A percentile compares a stretch with the other conserved stretches of the same genome.
Evolutionary conservation across 1,140 invertebrate species (phyloP).

Genomic region (Aphidius ervi): DNA sequence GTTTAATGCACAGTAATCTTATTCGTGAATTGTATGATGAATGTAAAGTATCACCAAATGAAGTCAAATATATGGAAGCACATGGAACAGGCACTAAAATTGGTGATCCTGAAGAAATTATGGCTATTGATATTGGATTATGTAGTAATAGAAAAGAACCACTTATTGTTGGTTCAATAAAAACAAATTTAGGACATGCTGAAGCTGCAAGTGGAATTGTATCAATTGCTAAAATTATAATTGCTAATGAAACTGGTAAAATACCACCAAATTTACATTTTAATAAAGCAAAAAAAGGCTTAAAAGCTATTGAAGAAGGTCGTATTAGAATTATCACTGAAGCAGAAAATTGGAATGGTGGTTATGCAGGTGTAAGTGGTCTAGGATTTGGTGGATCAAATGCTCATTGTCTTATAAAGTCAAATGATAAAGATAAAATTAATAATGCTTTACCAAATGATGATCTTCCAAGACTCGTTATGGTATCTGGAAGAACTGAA

Average conservation of each 20-base stretch:
- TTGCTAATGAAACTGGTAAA: conserved; percentile 65
- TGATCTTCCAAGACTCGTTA: conserved; percentile 59
- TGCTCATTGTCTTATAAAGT: conserved; percentile 65
- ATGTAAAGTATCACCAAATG: conserved; percentile 65
- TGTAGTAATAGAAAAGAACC: conserved; percentile 65
- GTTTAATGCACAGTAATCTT: conserved; percentile 72
- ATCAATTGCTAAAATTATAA: conserved; percentile 73
- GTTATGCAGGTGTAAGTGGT: conserved; percentile 56
- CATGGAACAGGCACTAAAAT: conserved; percentile 83
- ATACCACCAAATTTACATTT: conserved; percentile 75
- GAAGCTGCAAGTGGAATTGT: conserved; percentile 86
- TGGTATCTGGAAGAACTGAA: conserved; percentile 66
- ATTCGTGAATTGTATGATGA: conserved; percentile 83
- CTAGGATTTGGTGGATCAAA: conserved; percentile 63
- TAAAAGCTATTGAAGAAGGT: conserved; percentile 66
- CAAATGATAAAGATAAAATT: conserved; percentile 53
- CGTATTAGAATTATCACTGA: conserved; percentile 61
- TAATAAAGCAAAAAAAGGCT: conserved; percentile 62
- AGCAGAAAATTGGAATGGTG: conserved; percentile 60
- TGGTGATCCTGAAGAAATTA: conserved; percentile 73
- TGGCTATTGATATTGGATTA: conserved; percentile 77
- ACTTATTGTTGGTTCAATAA: conserved; percentile 82
- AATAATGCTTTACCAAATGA: conserved; percentile 51
- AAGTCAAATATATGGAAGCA: conserved; percentile 75
- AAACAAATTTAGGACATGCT: conserved; percentile 91